phyloP scores from a whole-genome alignment of 2,888 invertebrate species.

The Scaptomyza reducta region DNA sequence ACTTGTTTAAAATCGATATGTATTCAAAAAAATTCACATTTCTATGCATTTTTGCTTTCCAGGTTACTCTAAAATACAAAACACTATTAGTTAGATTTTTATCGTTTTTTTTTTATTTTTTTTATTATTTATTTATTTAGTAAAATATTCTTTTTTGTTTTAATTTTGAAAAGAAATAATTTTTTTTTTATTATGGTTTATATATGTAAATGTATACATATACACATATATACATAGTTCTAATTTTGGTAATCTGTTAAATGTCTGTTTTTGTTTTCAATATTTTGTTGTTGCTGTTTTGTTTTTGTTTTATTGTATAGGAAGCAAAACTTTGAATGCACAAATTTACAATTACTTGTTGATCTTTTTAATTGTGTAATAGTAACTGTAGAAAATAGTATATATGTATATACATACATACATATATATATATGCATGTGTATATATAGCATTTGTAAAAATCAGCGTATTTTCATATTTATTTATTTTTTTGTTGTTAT shows the following conservation, averaged over 20 bases:
- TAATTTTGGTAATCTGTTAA: constrained; percentile 66
- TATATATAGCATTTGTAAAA: constrained; percentile 57
- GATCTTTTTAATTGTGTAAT: constrained; percentile 57
- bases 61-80: neutral
- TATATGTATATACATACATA: constrained; percentile 50
- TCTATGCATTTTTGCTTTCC: neutral
- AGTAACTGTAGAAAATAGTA: constrained; percentile 73
- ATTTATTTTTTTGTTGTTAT: constrained; percentile 35
- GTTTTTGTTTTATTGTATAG: constrained; percentile 64
- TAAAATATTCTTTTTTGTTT: constrained; percentile 72
- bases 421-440: constrained; percentile 36
- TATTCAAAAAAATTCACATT: neutral
- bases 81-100: constrained; percentile 48
- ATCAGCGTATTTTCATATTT: constrained; percentile 47
- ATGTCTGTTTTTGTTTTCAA: constrained; percentile 32
- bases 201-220: constrained; percentile 51
- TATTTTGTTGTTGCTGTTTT: constrained; percentile 46
- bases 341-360: constrained; percentile 64
- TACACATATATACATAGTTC: constrained; percentile 56
- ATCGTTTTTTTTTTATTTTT: constrained; percentile 58
- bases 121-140: constrained; percentile 71
- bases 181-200: constrained; percentile 51
- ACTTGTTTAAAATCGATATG: neutral
- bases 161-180: constrained; percentile 63
- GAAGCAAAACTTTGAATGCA: constrained; percentile 79